Evolutionary conservation across 2,113 vertebrate genomes (phyloP).

Genomic region (Elachura formosa): DNA sequence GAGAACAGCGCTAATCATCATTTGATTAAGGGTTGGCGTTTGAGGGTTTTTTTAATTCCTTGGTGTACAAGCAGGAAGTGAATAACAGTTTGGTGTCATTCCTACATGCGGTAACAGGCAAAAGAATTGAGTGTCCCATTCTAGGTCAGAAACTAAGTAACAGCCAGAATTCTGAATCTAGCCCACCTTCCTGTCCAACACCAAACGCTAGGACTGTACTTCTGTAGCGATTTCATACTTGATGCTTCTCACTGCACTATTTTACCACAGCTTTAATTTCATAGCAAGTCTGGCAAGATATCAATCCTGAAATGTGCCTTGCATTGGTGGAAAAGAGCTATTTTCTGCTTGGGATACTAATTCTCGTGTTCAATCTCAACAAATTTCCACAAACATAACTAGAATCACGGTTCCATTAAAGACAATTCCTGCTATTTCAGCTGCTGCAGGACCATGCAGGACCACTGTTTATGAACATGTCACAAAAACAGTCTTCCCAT

Average conservation of each 20-base stretch:
- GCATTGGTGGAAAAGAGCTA: neutral
- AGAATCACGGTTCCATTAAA: neutral
- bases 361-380: neutral
- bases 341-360: neutral
- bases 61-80: neutral
- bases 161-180: neutral
- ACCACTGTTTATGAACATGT: neutral
- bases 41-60: neutral
- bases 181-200: too few species aligned
- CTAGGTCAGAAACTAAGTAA: neutral
- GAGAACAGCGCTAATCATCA: neutral
- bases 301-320: neutral
- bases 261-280: neutral
- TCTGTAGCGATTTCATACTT: neutral
- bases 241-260: neutral
- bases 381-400: neutral
- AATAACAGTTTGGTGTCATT: neutral
- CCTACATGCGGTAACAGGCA: neutral
- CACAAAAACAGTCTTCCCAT: neutral
- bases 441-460: neutral
- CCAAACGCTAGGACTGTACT: accelerated
- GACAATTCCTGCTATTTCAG: neutral
- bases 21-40: neutral
- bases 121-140: neutral
- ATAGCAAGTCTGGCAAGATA: neutral